These are phyloP conservation scores for Hemicrepidius hirtus DNA, from an alignment of 2,888 invertebrate genomes.

Conservation along the genomic window DNA sequence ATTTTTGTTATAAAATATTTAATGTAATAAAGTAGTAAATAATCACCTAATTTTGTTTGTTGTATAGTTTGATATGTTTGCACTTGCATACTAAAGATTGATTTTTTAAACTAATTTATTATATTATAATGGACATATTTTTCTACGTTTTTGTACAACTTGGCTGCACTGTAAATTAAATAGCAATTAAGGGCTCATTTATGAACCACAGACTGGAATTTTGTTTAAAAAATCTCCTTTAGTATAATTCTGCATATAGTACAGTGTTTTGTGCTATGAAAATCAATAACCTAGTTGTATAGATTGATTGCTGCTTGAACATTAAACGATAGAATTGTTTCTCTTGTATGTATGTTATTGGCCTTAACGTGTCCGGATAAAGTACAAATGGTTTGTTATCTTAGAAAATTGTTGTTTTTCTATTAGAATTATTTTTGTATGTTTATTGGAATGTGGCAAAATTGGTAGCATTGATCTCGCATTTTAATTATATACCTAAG, in stretches of 20 bases:
- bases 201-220: constrained; percentile 12
- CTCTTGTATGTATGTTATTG: constrained; percentile 49
- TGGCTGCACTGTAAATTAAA: constrained; percentile 5
- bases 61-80: constrained; percentile 35
- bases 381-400: constrained; percentile 51
- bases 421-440: constrained; percentile 51
- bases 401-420: constrained; percentile 50
- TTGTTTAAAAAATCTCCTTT: constrained; percentile 46
- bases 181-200: not conserved
- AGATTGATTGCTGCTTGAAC: constrained; percentile 48
- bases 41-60: constrained; percentile 53
- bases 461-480: constrained; percentile 44
- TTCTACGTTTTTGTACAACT: constrained; percentile 42
- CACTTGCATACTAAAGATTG: constrained; percentile 41
- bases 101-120: constrained; percentile 47
- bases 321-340: constrained; percentile 40
- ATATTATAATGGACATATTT: constrained; percentile 25
- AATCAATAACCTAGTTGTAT: constrained; percentile 43
- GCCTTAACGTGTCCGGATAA: constrained; percentile 48
- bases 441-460: constrained; percentile 46
- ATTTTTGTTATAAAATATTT: constrained; percentile 70
- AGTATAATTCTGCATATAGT: constrained; percentile 44
- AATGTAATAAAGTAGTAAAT: constrained; percentile 54
- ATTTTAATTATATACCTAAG: constrained; percentile 36
- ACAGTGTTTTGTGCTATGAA: constrained; percentile 40